These are phyloP conservation scores for Prosopocoilus inquinatus DNA, from an alignment of 2,888 invertebrate genomes.

Conservation along the genomic window DNA sequence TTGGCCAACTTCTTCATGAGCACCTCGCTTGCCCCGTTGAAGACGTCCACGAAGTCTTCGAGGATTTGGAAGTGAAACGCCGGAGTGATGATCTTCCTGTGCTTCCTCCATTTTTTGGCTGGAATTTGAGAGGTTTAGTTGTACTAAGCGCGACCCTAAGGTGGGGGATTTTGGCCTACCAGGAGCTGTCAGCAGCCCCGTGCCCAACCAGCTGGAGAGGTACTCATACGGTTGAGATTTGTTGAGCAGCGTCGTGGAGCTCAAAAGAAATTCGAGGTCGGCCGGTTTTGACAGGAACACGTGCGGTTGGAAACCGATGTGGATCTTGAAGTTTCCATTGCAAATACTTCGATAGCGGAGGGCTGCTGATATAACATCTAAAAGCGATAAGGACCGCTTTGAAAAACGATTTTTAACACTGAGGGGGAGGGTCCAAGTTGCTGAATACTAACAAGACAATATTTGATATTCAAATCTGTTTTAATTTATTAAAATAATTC, in stretches of 20 bases:
- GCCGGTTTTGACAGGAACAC: not conserved
- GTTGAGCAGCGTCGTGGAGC: conserved; percentile 13
- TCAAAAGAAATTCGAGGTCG: not conserved
- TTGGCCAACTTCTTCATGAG: conserved; percentile 56
- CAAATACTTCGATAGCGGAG: too few relatives aligned
- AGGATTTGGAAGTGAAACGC: conserved; percentile 74
- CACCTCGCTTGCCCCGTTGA: conserved; percentile 60
- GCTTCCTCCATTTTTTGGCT: conserved; percentile 57
- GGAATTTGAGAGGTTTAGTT: too few relatives aligned
- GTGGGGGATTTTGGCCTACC: conserved; percentile 10
- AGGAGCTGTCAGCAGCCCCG: conserved; percentile 25
- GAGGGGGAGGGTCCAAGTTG: too few relatives aligned
- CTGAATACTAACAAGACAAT: too few relatives aligned
- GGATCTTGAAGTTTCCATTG: not conserved
- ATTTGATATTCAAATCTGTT: too few relatives aligned
- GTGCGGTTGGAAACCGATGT: not conserved
- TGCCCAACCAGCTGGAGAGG: conserved; percentile 26
- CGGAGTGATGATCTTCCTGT: conserved; percentile 69
- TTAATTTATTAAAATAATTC: too few relatives aligned
- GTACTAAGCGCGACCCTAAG: too few relatives aligned
- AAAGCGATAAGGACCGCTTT: too few relatives aligned
- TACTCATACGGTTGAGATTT: conserved; percentile 23
- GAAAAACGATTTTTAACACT: too few relatives aligned
- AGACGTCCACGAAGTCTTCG: conserved; percentile 65
- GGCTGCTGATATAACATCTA: too few relatives aligned